Evolutionary conservation across 1,140 invertebrate genomes (phyloP).

Genomic region (Cotesia chilonis): DNA sequence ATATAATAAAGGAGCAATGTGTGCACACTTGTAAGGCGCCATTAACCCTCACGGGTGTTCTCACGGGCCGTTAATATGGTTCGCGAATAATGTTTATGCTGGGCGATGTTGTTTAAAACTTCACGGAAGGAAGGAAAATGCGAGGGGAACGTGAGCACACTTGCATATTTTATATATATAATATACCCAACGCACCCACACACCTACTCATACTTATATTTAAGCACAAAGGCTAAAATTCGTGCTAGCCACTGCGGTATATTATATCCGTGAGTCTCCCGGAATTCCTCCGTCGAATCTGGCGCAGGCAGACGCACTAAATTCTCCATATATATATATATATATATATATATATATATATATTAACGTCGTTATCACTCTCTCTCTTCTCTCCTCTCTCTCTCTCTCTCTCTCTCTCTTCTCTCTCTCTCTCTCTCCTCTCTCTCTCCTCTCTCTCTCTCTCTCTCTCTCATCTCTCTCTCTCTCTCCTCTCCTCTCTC

Average conservation of each 20-base stretch:
- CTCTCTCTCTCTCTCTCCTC: too few relatives aligned
- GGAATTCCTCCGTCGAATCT: slow-evolving; percentile 31
- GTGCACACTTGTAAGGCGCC: slow-evolving; percentile 29
- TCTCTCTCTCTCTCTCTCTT: background rate
- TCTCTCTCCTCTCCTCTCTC: too few relatives aligned
- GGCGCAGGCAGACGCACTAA: slow-evolving; percentile 26
- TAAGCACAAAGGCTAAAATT: background rate
- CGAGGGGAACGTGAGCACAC: background rate
- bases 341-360: too few relatives aligned
- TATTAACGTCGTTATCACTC: background rate
- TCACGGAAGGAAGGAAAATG: slow-evolving; percentile 27
- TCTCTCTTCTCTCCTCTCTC: background rate
- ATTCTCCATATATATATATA: slow-evolving; percentile 1
- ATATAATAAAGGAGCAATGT: background rate
- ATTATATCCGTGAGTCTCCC: slow-evolving; percentile 23
- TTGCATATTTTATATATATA: too few relatives aligned
- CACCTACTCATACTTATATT: too few relatives aligned
- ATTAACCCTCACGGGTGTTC: slow-evolving; percentile 35
- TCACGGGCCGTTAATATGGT: slow-evolving; percentile 37
- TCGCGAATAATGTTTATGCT: slow-evolving; percentile 34
- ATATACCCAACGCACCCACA: too few relatives aligned
- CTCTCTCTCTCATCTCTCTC: too few relatives aligned
- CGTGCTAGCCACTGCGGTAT: slow-evolving; percentile 12
- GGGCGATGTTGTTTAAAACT: slow-evolving; percentile 35
- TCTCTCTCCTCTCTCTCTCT: too few relatives aligned